phyloP scores from a whole-genome alignment of 1,140 invertebrate genomes.

The Paracyclopina nana region DNA sequence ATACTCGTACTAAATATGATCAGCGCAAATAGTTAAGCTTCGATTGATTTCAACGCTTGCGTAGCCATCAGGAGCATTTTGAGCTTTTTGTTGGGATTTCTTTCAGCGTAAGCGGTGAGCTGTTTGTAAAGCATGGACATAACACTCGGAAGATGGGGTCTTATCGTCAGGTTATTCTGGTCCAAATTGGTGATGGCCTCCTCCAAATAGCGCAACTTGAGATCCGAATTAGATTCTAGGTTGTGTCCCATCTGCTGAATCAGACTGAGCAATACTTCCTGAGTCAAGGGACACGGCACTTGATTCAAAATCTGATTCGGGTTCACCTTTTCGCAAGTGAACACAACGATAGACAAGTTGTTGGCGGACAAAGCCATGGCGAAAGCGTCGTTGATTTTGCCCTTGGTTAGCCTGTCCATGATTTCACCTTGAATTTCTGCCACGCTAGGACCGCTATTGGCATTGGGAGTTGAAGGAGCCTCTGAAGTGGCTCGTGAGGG shows the following conservation, averaged over 20 bases:
- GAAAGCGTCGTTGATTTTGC: constrained; percentile 12
- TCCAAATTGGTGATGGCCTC: constrained; percentile 68
- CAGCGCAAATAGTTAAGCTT: too few species aligned
- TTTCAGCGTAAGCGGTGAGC: constrained; percentile 42
- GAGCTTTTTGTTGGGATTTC: constrained; percentile 44
- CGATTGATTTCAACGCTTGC: constrained; percentile 28
- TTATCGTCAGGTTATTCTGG: constrained; percentile 46
- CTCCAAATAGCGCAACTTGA: constrained; percentile 70
- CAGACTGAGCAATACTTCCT: constrained; percentile 67
- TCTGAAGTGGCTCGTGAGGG: too few species aligned
- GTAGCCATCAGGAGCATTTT: constrained; percentile 57
- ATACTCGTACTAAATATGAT: too few species aligned
- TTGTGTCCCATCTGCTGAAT: constrained; percentile 80
- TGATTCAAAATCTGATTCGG: constrained; percentile 47
- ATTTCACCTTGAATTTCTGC: not conserved
- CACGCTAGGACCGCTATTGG: too few species aligned
- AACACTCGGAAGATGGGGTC: constrained; percentile 60
- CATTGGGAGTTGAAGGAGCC: too few species aligned
- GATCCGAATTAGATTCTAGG: constrained; percentile 55
- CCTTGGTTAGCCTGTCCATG: not conserved
- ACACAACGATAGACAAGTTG: constrained; percentile 59
- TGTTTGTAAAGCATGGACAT: constrained; percentile 50
- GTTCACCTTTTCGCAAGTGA: constrained; percentile 58
- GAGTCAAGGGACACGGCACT: constrained; percentile 44
- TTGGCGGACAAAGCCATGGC: constrained; percentile 51